Evolutionary conservation across 2,888 invertebrate species (phyloP).

Genomic region (Chorisops tibialis): DNA sequence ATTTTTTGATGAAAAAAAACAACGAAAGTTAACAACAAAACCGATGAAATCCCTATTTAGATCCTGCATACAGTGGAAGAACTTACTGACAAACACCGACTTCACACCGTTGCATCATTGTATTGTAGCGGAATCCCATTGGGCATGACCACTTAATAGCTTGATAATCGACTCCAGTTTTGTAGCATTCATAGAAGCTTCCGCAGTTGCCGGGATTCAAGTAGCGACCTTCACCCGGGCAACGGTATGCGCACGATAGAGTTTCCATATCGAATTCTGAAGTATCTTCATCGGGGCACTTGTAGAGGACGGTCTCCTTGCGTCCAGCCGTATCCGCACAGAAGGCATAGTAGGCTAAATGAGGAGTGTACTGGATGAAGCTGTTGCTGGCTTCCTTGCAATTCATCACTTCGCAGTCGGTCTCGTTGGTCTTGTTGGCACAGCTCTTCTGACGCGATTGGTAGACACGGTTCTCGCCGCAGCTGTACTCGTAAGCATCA

Average conservation of each 20-base stretch:
- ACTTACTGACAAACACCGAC: neutral
- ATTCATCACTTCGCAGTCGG: slow-evolving; percentile 25
- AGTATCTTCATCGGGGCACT: slow-evolving; percentile 19
- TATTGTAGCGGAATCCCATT: neutral
- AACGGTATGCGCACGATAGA: slow-evolving; percentile 12
- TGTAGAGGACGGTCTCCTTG: slow-evolving; percentile 13
- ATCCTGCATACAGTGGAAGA: neutral
- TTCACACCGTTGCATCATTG: neutral
- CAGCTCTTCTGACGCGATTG: slow-evolving; percentile 21
- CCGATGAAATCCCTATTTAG: too few relatives aligned
- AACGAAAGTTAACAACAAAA: too few relatives aligned
- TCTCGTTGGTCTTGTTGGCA: neutral
- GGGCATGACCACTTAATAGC: slow-evolving; percentile 17
- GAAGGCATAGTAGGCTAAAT: slow-evolving; percentile 26
- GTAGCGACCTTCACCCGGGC: slow-evolving; percentile 17
- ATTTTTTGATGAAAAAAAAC: too few relatives aligned
- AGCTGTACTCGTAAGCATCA: slow-evolving; percentile 21
- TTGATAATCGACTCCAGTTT: neutral
- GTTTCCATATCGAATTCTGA: slow-evolving; percentile 22
- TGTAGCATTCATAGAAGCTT: slow-evolving; percentile 24
- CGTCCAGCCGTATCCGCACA: slow-evolving; percentile 17
- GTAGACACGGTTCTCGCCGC: slow-evolving; percentile 25
- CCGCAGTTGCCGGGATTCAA: slow-evolving; percentile 8
- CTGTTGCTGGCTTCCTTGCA: slow-evolving; percentile 5
- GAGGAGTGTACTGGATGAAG: slow-evolving; percentile 23